A percentile compares a stretch with the other conserved stretches of the same genome.
phyloP scores from a whole-genome alignment of 2,888 invertebrate species.

The Helobdella robusta region DNA sequence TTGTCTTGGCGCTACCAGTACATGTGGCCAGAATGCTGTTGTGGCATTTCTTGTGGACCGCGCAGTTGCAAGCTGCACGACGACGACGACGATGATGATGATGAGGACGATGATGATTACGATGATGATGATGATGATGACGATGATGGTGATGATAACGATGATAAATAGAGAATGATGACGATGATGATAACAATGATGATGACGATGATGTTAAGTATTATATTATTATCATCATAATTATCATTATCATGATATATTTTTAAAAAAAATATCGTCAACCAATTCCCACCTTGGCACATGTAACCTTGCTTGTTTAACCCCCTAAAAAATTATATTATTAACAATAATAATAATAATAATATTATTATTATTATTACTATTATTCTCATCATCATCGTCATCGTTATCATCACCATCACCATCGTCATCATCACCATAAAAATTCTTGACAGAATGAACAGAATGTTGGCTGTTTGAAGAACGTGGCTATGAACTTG shows the following conservation, averaged over 20 bases:
- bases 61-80: slow-evolving; percentile 74
- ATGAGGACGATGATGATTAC: slow-evolving; percentile 17
- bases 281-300: slow-evolving; percentile 48
- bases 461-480: slow-evolving; percentile 91
- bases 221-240: too few relatives aligned
- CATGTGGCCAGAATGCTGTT: slow-evolving; percentile 86
- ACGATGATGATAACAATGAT: background rate
- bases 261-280: too few relatives aligned
- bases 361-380: slow-evolving; percentile 1
- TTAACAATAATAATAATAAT: background rate
- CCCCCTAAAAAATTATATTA: slow-evolving; percentile 43
- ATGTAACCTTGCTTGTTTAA: slow-evolving; percentile 53
- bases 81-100: slow-evolving; percentile 25
- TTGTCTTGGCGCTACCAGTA: slow-evolving; percentile 81
- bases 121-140: slow-evolving; percentile 28
- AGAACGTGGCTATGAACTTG: slow-evolving; percentile 90
- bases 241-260: too few relatives aligned
- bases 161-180: background rate
- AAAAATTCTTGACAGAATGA: slow-evolving; percentile 92
- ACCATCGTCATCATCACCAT: slow-evolving; percentile 56
- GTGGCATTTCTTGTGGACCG: slow-evolving; percentile 93
- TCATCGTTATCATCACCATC: background rate
- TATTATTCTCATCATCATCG: background rate
- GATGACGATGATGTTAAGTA: slow-evolving; percentile 25
- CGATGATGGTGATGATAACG: slow-evolving; percentile 23